Percentiles rank a stretch among this genome's conserved stretches.
Conservation (phyloP, 2,888 invertebrate species). For the Aspidiotus destructor region DNA sequence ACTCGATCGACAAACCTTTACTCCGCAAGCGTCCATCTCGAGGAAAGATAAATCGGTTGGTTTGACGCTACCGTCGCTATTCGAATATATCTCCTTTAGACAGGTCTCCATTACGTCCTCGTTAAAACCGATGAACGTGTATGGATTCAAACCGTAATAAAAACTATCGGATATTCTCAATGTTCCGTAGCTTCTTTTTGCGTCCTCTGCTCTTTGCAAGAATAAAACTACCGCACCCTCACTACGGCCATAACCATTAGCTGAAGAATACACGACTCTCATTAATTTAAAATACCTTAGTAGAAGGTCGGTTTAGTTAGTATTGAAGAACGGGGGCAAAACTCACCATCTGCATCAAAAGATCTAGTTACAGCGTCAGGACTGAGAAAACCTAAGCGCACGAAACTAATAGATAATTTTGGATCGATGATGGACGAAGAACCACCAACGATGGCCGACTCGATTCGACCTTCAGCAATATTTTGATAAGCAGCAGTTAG, state of each 20-base stretch:
- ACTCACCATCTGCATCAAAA: constrained; percentile 31
- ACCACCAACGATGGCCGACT: constrained; percentile 51
- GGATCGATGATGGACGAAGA: constrained; percentile 51
- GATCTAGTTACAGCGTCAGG: constrained; percentile 22
- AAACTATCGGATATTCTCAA: constrained; percentile 50
- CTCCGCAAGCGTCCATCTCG: constrained; percentile 37
- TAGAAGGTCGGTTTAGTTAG: background rate
- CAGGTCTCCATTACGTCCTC: constrained; percentile 24
- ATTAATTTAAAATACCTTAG: constrained; percentile 5
- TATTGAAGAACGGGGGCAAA: too few species aligned
- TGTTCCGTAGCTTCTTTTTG: constrained; percentile 44
- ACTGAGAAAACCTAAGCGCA: constrained; percentile 46
- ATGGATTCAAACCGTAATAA: constrained; percentile 47
- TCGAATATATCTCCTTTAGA: constrained; percentile 34
- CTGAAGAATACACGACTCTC: constrained; percentile 36
- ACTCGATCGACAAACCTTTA: constrained; percentile 31
- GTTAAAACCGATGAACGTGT: constrained; percentile 24
- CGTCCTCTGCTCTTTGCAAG: constrained; percentile 42
- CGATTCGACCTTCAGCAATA: constrained; percentile 44
- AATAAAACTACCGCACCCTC: constrained; percentile 43
- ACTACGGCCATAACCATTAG: constrained; percentile 44
- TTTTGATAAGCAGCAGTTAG: constrained; percentile 46
- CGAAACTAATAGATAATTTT: constrained; percentile 52
- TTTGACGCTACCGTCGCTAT: constrained; percentile 22
- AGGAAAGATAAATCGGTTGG: constrained; percentile 36